Evolutionary conservation across 2,797 vertebrate species (phyloP).

Genomic region (Lagothrix lagotricha): DNA sequence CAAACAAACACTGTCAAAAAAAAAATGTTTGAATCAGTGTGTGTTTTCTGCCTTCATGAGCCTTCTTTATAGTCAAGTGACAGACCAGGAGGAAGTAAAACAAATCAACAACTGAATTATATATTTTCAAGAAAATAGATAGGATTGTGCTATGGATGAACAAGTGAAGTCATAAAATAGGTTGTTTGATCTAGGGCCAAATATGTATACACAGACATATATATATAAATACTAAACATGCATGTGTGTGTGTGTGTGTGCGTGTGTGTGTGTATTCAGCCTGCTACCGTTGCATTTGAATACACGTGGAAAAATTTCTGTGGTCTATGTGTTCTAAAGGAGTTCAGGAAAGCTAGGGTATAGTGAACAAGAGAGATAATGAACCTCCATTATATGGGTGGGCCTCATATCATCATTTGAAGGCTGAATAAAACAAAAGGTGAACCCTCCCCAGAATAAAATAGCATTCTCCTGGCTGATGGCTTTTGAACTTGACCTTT

Average conservation of each 20-base stretch:
- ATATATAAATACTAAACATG: not conserved
- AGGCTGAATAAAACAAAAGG: not conserved
- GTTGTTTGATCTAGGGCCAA: not conserved
- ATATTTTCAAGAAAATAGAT: not conserved
- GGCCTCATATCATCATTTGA: not conserved
- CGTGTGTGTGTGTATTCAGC: too few species aligned
- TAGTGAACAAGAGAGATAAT: not conserved
- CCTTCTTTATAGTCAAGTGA: not conserved
- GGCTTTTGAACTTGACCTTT: not conserved
- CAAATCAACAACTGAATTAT: not conserved
- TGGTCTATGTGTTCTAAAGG: not conserved
- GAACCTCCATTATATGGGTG: not conserved
- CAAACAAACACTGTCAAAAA: not conserved
- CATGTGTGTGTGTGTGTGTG: too few species aligned
- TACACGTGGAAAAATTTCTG: not conserved
- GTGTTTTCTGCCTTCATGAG: not conserved
- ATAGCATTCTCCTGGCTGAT: not conserved
- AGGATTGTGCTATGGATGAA: not conserved
- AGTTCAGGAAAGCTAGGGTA: not conserved
- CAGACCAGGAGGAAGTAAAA: not conserved
- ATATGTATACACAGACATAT: not conserved
- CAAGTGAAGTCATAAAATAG: not conserved
- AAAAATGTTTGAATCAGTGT: not conserved
- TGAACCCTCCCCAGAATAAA: not conserved
- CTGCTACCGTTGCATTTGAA: not conserved